Evolutionary conservation across 2,888 invertebrate genomes (phyloP).

Genomic region (Lacanobia oleracea): DNA sequence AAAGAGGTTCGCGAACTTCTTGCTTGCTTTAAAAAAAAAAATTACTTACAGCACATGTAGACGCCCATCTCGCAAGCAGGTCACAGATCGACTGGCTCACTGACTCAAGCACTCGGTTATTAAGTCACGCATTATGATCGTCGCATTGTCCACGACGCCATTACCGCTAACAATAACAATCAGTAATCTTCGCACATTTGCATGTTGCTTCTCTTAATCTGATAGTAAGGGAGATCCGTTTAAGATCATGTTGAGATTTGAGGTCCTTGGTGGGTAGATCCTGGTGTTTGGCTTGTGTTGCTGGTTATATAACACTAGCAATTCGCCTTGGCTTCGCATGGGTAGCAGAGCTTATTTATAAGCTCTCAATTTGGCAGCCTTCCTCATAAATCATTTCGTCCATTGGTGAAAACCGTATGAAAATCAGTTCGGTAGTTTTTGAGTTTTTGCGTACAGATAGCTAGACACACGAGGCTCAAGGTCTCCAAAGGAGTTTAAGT

Average conservation of each 20-base stretch:
- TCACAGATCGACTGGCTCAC: slow-evolving; percentile 33
- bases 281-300: slow-evolving; percentile 5
- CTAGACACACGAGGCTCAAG: too few relatives aligned
- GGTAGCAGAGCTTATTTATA: too few relatives aligned
- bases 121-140: slow-evolving; percentile 34
- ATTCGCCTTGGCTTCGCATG: too few relatives aligned
- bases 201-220: slow-evolving; percentile 46
- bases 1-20: neutral
- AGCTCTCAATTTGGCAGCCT: too few relatives aligned
- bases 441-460: too few relatives aligned
- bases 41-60: slow-evolving; percentile 38
- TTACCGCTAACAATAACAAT: slow-evolving; percentile 47
- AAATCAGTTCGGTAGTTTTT: too few relatives aligned
- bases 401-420: too few relatives aligned
- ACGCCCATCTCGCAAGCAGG: slow-evolving; percentile 44
- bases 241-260: slow-evolving; percentile 30
- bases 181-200: slow-evolving; percentile 55
- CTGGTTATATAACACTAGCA: too few relatives aligned
- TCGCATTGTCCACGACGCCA: slow-evolving; percentile 44
- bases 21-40: neutral
- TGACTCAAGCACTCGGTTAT: slow-evolving; percentile 20
- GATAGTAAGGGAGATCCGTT: slow-evolving; percentile 45
- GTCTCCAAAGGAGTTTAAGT: too few relatives aligned
- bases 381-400: too few relatives aligned
- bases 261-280: slow-evolving; percentile 14